A percentile compares a stretch with the other conserved stretches of the same genome.
These are phyloP conservation scores for Pachyrhynchus sulphureomaculatus DNA, from an alignment of 1,140 invertebrate genomes.

Conservation along the genomic window DNA sequence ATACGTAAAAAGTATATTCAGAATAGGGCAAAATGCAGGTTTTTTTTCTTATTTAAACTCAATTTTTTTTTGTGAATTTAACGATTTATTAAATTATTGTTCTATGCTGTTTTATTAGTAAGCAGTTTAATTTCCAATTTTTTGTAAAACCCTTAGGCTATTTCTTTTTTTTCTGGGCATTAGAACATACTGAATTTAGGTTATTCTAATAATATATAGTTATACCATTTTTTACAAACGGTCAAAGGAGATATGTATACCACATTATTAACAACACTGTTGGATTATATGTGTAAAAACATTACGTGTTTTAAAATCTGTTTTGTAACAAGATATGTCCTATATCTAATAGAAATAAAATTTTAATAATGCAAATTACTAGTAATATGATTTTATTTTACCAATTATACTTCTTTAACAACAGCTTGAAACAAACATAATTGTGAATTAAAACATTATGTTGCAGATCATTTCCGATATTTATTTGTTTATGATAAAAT, in stretches of 20 bases:
- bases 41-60: too few species aligned
- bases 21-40: too few species aligned
- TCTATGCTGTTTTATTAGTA: too few species aligned
- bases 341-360: slow-evolving; percentile 20
- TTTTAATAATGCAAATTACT: slow-evolving; percentile 1
- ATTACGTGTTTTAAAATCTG: slow-evolving; percentile 5
- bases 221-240: background rate
- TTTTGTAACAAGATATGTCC: slow-evolving; percentile 26
- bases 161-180: background rate
- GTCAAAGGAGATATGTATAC: slow-evolving; percentile 19
- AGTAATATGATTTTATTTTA: background rate
- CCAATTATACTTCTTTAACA: too few species aligned
- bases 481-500: too few species aligned
- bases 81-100: too few species aligned
- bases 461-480: too few species aligned
- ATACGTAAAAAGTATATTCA: too few species aligned
- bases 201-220: background rate
- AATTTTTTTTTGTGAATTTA: too few species aligned
- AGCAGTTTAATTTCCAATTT: slow-evolving; percentile 25
- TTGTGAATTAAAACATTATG: too few species aligned
- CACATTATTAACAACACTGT: slow-evolving; percentile 22
- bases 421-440: too few species aligned
- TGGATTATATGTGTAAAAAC: background rate
- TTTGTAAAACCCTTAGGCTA: slow-evolving; percentile 1
- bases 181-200: background rate